phyloP scores from a whole-genome alignment of 64 coral and sea anemone species.

The Montipora efflorescens region DNA sequence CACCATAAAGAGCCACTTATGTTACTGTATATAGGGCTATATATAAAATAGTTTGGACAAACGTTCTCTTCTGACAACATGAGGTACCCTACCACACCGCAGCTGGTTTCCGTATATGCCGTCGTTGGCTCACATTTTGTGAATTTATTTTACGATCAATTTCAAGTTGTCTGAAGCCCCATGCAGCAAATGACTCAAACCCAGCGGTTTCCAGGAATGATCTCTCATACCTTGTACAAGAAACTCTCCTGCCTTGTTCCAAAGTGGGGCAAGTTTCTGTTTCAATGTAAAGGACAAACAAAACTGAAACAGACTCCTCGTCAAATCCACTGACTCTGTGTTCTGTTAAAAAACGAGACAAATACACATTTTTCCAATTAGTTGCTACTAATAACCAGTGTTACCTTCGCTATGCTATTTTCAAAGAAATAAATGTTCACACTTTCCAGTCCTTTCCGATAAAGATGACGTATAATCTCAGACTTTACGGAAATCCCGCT shows the following conservation, averaged over 20 bases:
- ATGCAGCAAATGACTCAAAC: neutral
- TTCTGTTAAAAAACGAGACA: neutral
- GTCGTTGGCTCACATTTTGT: no score
- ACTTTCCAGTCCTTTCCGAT: no score
- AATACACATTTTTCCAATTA: neutral
- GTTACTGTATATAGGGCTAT: no score
- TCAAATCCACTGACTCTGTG: conserved; percentile 63
- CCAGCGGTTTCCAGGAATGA: neutral
- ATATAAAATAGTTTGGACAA: no score
- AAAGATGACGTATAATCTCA: no score
- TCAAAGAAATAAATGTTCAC: no score
- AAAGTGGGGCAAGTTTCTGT: conserved; percentile 88
- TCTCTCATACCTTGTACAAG: conserved; percentile 75
- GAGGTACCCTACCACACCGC: no score
- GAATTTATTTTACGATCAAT: no score
- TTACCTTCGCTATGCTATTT: neutral
- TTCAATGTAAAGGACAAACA: conserved; percentile 86
- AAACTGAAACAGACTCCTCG: conserved; percentile 75
- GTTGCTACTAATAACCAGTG: neutral
- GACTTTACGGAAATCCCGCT: no score
- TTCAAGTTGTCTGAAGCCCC: neutral
- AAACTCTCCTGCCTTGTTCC: conserved; percentile 91
- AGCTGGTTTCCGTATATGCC: no score
- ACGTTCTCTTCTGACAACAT: no score
- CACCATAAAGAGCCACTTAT: neutral